Percentiles rank a stretch among this genome's conserved stretches.
phyloP scores from a whole-genome alignment of 2,113 vertebrate genomes.

The Otus sunia region DNA sequence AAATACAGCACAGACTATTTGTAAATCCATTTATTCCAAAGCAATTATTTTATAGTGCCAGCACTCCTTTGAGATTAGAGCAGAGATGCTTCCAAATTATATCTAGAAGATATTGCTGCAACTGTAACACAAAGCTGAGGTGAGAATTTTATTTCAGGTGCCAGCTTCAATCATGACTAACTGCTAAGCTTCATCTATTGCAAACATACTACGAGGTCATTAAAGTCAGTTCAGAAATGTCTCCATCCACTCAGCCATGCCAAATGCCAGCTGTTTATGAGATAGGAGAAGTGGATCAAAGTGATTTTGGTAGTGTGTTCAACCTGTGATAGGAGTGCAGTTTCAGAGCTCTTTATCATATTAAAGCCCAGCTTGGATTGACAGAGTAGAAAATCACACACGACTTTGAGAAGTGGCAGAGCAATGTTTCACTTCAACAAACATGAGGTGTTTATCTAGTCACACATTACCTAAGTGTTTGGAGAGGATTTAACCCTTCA shows the following conservation, averaged over 20 bases:
- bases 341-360: conserved; percentile 47
- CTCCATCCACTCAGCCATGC: conserved; percentile 42
- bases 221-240: conserved; percentile 32
- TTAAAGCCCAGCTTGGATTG: conserved; percentile 30
- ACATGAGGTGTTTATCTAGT: background rate
- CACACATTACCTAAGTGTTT: background rate
- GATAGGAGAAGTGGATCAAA: conserved; percentile 40
- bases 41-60: conserved; percentile 14
- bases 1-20: conserved; percentile 12
- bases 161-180: conserved; percentile 55
- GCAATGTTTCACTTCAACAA: conserved; percentile 10
- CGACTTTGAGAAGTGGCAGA: conserved; percentile 42
- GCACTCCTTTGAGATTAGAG: conserved; percentile 10
- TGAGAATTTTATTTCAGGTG: conserved; percentile 46
- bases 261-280: conserved; percentile 55
- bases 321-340: background rate
- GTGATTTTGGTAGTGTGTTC: conserved; percentile 27
- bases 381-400: conserved; percentile 49
- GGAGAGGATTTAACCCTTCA: conserved; percentile 1
- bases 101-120: conserved; percentile 9
- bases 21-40: conserved; percentile 15
- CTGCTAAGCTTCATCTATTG: background rate
- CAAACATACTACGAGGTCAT: conserved; percentile 9
- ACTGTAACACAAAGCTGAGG: background rate
- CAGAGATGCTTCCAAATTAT: conserved; percentile 25